phyloP scores from a whole-genome alignment of 2,113 vertebrate species.

The Morone saxatilis region DNA sequence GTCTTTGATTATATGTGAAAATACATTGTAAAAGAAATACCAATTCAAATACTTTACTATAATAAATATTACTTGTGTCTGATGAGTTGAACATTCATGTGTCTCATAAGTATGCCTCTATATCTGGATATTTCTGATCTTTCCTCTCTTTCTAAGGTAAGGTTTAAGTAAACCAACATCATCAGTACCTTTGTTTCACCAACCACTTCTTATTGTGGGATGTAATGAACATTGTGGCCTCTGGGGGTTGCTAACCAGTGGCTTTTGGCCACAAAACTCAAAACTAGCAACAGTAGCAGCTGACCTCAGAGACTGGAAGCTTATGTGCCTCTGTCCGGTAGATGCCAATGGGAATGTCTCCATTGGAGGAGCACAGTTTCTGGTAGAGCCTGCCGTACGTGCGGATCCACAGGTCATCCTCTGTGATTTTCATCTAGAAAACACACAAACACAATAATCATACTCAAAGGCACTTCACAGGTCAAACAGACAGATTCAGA shows the following conservation, averaged over 20 bases:
- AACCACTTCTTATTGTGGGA: background rate
- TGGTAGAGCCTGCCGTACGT: slow-evolving; percentile 87
- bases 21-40: background rate
- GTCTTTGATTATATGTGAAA: background rate
- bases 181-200: background rate
- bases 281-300: background rate
- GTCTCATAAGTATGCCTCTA: slow-evolving; percentile 48
- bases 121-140: slow-evolving; percentile 27
- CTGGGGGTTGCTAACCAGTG: background rate
- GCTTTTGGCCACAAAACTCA: background rate
- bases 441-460: slow-evolving; percentile 21
- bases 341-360: slow-evolving; percentile 89
- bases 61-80: background rate
- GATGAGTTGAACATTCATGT: slow-evolving; percentile 6
- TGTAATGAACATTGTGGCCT: slow-evolving; percentile 1
- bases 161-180: background rate
- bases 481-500: background rate
- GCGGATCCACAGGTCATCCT: slow-evolving; percentile 88
- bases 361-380: slow-evolving; percentile 87
- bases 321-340: slow-evolving; percentile 88
- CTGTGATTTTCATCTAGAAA: slow-evolving; percentile 87
- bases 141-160: background rate
- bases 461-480: background rate
- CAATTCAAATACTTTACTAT: background rate
- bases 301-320: slow-evolving; percentile 86